Percentiles rank a stretch among this genome's conserved stretches.
phyloP scores from a whole-genome alignment of 2,888 invertebrate species.

The Punctoribates punctum region DNA sequence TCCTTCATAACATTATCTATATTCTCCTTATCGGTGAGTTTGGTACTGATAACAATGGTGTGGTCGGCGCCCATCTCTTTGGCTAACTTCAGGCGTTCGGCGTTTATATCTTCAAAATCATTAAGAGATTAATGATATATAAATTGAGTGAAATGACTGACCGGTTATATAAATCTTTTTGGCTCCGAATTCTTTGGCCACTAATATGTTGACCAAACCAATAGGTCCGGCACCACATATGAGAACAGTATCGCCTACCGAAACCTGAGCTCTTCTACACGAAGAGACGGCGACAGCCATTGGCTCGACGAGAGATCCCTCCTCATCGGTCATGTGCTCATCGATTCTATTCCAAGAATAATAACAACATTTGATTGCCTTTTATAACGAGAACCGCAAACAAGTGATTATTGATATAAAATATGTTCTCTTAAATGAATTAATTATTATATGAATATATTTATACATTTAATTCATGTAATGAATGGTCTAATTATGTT shows the following conservation, averaged over 20 bases:
- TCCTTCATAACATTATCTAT: constrained; percentile 48
- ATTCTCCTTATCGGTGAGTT: neutral
- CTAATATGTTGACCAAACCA: constrained; percentile 73
- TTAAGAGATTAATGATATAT: neutral
- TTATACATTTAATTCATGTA: constrained; percentile 4
- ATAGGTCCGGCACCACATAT: constrained; percentile 67
- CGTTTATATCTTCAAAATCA: constrained; percentile 51
- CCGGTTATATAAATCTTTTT: constrained; percentile 67
- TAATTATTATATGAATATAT: constrained; percentile 13
- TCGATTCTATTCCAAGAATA: constrained; percentile 66
- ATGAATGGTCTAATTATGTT: neutral
- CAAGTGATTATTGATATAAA: neutral
- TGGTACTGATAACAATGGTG: constrained; percentile 50
- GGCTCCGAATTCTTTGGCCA: constrained; percentile 82
- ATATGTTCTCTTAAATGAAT: neutral
- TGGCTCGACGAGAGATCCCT: constrained; percentile 90
- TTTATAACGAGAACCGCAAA: neutral
- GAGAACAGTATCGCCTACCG: constrained; percentile 55
- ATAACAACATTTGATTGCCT: neutral
- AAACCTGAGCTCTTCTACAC: constrained; percentile 75
- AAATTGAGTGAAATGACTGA: constrained; percentile 16
- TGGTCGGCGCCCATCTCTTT: constrained; percentile 53
- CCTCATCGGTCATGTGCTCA: constrained; percentile 81
- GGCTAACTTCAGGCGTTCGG: constrained; percentile 53
- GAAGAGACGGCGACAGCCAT: constrained; percentile 90